Evolutionary conservation across 2,888 invertebrate species (phyloP).

Genomic region (Alentia gelatinosa): DNA sequence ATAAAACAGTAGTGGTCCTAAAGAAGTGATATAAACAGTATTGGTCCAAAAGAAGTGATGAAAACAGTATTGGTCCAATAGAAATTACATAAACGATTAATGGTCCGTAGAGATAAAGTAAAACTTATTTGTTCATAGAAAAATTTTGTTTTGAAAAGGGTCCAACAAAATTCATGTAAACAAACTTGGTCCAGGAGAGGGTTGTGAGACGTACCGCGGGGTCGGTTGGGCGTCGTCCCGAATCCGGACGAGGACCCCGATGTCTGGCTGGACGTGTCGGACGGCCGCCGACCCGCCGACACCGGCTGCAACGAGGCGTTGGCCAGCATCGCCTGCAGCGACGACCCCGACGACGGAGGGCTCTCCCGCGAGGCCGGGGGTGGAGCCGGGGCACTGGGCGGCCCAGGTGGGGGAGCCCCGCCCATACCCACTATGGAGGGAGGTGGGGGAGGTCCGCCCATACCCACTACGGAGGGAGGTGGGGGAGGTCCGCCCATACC

Average conservation of each 20-base stretch:
- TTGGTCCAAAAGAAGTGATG: too few species aligned
- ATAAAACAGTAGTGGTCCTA: too few species aligned
- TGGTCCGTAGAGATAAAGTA: too few species aligned
- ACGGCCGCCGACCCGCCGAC: not conserved
- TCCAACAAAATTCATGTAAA: too few species aligned
- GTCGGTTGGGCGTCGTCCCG: not conserved
- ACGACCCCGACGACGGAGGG: not conserved
- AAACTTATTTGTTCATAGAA: too few species aligned
- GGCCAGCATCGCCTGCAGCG: not conserved
- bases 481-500: not conserved
- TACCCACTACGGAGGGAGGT: not conserved
- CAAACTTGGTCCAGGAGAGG: not conserved
- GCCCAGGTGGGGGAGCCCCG: not conserved
- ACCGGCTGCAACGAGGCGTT: not conserved
- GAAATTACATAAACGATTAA: too few species aligned
- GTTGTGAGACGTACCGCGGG: not conserved
- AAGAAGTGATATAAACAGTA: too few species aligned
- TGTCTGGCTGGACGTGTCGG: not conserved
- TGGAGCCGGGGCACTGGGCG: not conserved
- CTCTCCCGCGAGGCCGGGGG: not conserved
- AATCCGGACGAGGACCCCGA: not conserved
- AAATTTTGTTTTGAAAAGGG: too few species aligned
- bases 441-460: not conserved
- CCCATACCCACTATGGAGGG: not conserved
- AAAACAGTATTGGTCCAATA: too few species aligned